Evolutionary conservation across 2,797 vertebrate genomes (phyloP).

Genomic region (Paratrypauchen microcephalus): DNA sequence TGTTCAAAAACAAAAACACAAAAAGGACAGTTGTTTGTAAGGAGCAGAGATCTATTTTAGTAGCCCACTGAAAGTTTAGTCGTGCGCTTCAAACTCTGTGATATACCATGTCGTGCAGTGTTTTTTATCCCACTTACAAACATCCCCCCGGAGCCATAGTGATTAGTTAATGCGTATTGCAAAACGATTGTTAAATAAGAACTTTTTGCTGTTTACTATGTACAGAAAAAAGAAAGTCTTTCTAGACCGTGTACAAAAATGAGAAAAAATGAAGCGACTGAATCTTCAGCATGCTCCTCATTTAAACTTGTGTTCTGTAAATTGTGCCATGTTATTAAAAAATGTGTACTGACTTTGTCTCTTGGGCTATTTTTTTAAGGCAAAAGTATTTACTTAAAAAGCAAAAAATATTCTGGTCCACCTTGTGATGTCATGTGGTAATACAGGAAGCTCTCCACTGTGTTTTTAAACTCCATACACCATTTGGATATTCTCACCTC

Average conservation of each 20-base stretch:
- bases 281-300: slow-evolving; percentile 98
- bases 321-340: slow-evolving; percentile 99
- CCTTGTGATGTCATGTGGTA: too few species aligned
- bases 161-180: slow-evolving; percentile 94
- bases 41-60: slow-evolving; percentile 99
- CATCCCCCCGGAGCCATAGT: slow-evolving; percentile 94
- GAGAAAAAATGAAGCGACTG: slow-evolving; percentile 83
- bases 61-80: slow-evolving; percentile 98
- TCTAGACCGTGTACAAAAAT: slow-evolving; percentile 94
- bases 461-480: too few species aligned
- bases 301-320: slow-evolving; percentile 99
- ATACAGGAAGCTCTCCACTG: too few species aligned
- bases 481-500: too few species aligned
- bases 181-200: slow-evolving; percentile 93
- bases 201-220: slow-evolving; percentile 96
- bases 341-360: slow-evolving; percentile 89
- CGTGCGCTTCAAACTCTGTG: slow-evolving; percentile 98
- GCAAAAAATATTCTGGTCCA: too few species aligned
- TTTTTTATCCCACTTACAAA: slow-evolving; percentile 80
- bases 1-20: slow-evolving; percentile 82
- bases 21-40: slow-evolving; percentile 92
- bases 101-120: slow-evolving; percentile 97
- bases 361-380: slow-evolving; percentile 24
- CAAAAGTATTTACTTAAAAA: too few species aligned
- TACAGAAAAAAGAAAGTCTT: slow-evolving; percentile 91